Base-by-base conservation (phyloP, 1,140 invertebrate genomes). In the Leptinotarsa lineolata region DNA sequence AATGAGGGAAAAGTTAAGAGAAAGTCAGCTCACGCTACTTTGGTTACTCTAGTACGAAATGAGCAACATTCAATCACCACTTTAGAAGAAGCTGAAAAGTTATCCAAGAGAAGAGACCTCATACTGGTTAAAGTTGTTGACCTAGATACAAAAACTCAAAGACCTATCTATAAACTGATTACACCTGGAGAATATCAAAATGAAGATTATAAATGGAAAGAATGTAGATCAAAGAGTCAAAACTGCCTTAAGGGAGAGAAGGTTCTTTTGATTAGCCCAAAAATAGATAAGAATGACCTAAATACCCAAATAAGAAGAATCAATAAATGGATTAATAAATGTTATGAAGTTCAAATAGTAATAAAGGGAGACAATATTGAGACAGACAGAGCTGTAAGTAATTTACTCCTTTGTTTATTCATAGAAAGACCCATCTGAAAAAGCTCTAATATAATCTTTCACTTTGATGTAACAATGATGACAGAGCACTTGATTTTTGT, bases 71-170 rank as follows among this genome's bases (percentile, higher is more conserved):
- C 65, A 16, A 73, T 84, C 15, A 74, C 79, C 1, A 85, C 84
- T 12, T 18, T 88, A 18, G 82, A 85, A 83, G 87, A 89, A 80
- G 91, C 91, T 1, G 85, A 89, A 73, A 91, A 86, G 82, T 73
- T 92, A 68, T 88, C 91, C 15, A 85, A 87, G 74, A 83, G 89
- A 22, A 84, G 89, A 78, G 88, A 90, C 60, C 84, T 92, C 70
- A 91, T 91, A 82, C 81, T 92, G 59, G 84, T 92, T 1, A 90
- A 91, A 82, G 82, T 91, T 39, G 81, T 89, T 46, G 89, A 92
- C 81, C 82, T 86, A 8, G 89, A 90, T 81, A 84, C 87, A 1
- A 90, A 90, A 84, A 88, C 88, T 3, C 85, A 89, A 30, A 85
- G 90, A 59, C 86, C 89, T 18, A 81, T 90, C 30, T 92, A 90